phyloP scores from a whole-genome alignment of 2,797 vertebrate genomes.

The Myotis planiceps region DNA sequence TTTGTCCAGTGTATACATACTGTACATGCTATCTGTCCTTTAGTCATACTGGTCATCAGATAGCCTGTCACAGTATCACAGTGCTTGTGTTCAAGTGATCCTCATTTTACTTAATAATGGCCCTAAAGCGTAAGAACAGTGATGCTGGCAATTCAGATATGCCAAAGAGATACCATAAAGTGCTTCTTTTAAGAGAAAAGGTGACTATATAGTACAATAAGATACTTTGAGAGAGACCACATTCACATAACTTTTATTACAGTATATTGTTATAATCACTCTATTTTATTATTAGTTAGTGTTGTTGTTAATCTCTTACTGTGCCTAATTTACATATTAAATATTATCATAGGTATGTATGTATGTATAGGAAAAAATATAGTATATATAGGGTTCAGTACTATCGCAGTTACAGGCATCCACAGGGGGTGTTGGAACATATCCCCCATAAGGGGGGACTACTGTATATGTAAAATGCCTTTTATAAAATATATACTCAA shows the following conservation, averaged over 20 bases:
- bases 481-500: constrained; percentile 8
- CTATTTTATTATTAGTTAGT: neutral
- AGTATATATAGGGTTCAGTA: neutral
- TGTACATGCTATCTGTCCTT: neutral
- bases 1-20: neutral
- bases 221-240: neutral
- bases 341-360: neutral
- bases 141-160: neutral
- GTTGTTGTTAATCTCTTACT: neutral
- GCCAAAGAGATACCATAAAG: neutral
- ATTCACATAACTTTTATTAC: neutral
- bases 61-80: neutral
- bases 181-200: neutral
- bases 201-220: neutral
- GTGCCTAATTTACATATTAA: neutral
- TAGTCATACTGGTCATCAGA: neutral
- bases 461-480: neutral
- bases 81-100: neutral
- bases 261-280: neutral
- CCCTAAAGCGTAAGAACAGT: neutral
- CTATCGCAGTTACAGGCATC: neutral
- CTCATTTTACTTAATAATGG: neutral
- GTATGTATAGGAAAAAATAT: neutral
- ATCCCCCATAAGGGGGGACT: neutral
- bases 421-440: neutral